Conservation (phyloP, 1,140 invertebrate genomes). For the Hydropsyche tenuis region DNA sequence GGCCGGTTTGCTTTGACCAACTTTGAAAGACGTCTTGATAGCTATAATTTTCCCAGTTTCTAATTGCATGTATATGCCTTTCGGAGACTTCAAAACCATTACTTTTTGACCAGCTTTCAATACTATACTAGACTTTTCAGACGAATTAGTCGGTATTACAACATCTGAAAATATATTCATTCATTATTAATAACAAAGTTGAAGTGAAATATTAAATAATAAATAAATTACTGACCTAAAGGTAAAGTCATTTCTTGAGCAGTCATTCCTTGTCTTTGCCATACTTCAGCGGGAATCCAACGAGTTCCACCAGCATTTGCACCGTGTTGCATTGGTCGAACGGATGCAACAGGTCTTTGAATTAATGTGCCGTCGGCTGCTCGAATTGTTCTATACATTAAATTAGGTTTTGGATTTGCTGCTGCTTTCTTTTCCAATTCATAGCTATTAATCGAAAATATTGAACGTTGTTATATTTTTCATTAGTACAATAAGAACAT, state of each 20-base stretch:
- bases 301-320: slow-evolving; percentile 58
- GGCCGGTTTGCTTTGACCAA: slow-evolving; percentile 64
- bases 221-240: slow-evolving; percentile 64
- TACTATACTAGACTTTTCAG: slow-evolving; percentile 84
- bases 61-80: slow-evolving; percentile 94
- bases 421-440: slow-evolving; percentile 92
- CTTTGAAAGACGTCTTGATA: slow-evolving; percentile 81
- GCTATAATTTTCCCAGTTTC: slow-evolving; percentile 96
- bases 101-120: slow-evolving; percentile 92
- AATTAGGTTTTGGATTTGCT: slow-evolving; percentile 63
- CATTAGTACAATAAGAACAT: neutral
- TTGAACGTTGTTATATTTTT: neutral
- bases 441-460: slow-evolving; percentile 63
- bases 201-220: neutral
- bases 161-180: slow-evolving; percentile 72
- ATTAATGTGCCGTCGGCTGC: slow-evolving; percentile 66
- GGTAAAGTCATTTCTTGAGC: slow-evolving; percentile 93
- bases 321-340: slow-evolving; percentile 63
- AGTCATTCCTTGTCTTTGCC: slow-evolving; percentile 91
- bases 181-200: neutral
- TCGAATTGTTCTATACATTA: slow-evolving; percentile 64
- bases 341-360: slow-evolving; percentile 64
- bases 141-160: slow-evolving; percentile 89
- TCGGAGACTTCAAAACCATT: slow-evolving; percentile 91
- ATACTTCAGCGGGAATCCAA: slow-evolving; percentile 87